Percentiles rank a stretch among this genome's conserved stretches.
Conservation (phyloP, 2,888 invertebrate species). For the Drosophila quinaria region DNA sequence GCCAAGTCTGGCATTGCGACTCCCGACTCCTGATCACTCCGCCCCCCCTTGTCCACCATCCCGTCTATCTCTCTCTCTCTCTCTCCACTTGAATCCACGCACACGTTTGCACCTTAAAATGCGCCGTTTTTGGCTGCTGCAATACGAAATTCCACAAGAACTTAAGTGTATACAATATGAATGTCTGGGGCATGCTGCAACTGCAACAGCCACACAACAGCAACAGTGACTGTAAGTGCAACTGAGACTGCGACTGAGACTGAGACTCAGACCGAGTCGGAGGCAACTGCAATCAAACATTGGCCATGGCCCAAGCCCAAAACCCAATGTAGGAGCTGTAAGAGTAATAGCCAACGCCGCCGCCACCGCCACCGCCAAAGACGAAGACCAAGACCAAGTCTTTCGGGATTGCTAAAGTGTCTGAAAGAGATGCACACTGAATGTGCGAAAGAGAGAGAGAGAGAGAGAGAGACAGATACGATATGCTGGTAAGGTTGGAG, state of each 20-base stretch:
- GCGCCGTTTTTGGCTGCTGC: constrained; percentile 68
- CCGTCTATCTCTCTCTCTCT: no score
- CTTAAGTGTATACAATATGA: constrained; percentile 78
- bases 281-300: constrained; percentile 67
- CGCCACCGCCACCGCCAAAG: constrained; percentile 14
- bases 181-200: constrained; percentile 76
- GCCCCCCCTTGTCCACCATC: no score
- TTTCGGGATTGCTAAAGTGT: constrained; percentile 42
- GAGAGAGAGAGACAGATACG: constrained; percentile 34
- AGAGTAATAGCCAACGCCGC: constrained; percentile 67
- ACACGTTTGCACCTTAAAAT: constrained; percentile 54
- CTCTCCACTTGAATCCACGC: constrained; percentile 11
- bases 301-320: constrained; percentile 65
- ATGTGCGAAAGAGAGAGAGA: constrained; percentile 15
- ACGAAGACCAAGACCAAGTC: constrained; percentile 16
- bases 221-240: constrained; percentile 7
- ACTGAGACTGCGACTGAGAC: not conserved
- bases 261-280: not conserved
- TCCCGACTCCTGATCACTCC: constrained; percentile 29
- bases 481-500: constrained; percentile 54
- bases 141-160: constrained; percentile 81
- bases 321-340: constrained; percentile 72
- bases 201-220: constrained; percentile 24
- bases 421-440: constrained; percentile 15
- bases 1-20: constrained; percentile 70